Percentiles rank a stretch among this genome's conserved stretches.
These are phyloP conservation scores for Echiichthys vipera DNA, from an alignment of 2,797 vertebrate genomes.

Conservation along the genomic window DNA sequence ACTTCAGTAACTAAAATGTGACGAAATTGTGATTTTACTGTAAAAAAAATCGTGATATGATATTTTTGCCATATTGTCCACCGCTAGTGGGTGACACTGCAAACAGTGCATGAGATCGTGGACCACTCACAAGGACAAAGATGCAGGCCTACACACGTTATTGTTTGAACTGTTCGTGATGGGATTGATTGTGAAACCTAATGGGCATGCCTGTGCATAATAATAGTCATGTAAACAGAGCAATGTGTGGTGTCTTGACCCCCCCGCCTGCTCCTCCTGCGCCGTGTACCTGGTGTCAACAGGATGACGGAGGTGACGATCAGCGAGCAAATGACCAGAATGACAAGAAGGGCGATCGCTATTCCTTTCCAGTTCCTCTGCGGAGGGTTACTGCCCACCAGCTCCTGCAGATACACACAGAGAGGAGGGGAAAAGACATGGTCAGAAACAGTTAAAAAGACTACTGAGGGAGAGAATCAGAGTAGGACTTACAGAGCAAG, in stretches of 20 bases:
- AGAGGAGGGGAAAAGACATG: slow-evolving; percentile 23
- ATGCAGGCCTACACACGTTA: not conserved
- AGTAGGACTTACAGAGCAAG: not conserved
- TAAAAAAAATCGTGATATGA: no score
- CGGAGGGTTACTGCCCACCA: slow-evolving; percentile 98
- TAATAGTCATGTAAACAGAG: slow-evolving; percentile 61
- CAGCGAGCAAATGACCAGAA: slow-evolving; percentile 98
- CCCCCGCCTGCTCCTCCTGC: slow-evolving; percentile 9
- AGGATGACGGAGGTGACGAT: slow-evolving; percentile 99
- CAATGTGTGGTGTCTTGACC: slow-evolving; percentile 20
- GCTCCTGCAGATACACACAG: slow-evolving; percentile 86
- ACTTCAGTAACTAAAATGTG: no score
- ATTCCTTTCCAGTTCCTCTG: slow-evolving; percentile 99
- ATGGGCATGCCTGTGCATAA: slow-evolving; percentile 68
- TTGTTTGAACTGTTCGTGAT: slow-evolving; percentile 34
- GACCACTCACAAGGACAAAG: slow-evolving; percentile 21
- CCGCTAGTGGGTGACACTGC: slow-evolving; percentile 21
- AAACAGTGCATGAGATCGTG: slow-evolving; percentile 2
- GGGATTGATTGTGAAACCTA: slow-evolving; percentile 56
- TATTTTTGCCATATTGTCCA: no score
- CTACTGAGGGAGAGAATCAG: slow-evolving; percentile 21
- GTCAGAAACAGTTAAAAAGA: slow-evolving; percentile 40
- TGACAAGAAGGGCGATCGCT: slow-evolving; percentile 97
- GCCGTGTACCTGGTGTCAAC: slow-evolving; percentile 93
- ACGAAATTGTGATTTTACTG: no score